Evolutionary conservation across 2,888 invertebrate species (phyloP), one percentile per base, ranked within the genome.

Genomic region (Gryllus longicercus): DNA sequence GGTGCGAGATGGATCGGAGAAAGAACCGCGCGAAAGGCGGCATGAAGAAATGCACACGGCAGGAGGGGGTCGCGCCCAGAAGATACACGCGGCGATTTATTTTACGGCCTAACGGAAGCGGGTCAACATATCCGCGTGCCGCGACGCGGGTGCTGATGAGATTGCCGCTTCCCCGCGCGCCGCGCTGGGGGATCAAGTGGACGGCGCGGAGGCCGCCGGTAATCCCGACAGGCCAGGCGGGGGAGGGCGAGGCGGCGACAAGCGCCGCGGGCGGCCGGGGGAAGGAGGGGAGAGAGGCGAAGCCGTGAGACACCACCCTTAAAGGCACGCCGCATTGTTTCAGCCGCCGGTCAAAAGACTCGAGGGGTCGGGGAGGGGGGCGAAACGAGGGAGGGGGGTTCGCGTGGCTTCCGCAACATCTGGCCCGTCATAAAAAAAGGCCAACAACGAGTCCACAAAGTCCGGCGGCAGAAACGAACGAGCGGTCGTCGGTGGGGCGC

Each of bases 31-130:
- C 38, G 38, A 38, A 5, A 38, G 8, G 38, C 38, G 38, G 8
- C 1, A 5, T 38, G 8, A 8, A 10, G 8, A 8, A 8, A 38
- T 38, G 38, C 38, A 38, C 38, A 8, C 38, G 38, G 38, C 38
- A 38, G 38, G 38, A 8, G 38, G 5, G 0, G 38, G 38, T 63
- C 63, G 63, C 12, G 16, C n/a, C 63, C n/a, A 14, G 63, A 63
- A 63, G 63, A 63, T 63, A 63, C 63, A 63, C 63, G n/a, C 14
- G 63, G 63, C 63, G 63, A 63, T 63, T 63, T 63, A 63, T 63
- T 63, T 63, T 14, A 63, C 63, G 63, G 63, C 63, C 14, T 18
- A 63, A 63, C 21, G 38, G 23, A 76, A 76, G 21, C 38, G 38
- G 25, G 38, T 38, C 76, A 76, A 76, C 38, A 76, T 38, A 23